Base-by-base conservation (phyloP, 1,140 invertebrate genomes). In the Harpegnathos saltator region DNA sequence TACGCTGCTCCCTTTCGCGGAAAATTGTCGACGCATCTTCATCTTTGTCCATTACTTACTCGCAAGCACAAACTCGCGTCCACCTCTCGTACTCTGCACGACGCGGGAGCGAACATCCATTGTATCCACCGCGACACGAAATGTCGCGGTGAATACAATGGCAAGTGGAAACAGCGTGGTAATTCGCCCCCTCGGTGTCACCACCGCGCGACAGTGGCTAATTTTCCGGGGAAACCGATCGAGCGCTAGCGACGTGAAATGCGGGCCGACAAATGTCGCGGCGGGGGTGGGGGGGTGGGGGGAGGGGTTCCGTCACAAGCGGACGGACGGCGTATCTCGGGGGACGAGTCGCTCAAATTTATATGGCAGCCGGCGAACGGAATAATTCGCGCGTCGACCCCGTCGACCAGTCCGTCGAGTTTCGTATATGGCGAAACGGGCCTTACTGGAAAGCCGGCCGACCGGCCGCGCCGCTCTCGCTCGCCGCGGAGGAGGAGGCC, bases 371-470 rank as follows among this genome's bases (percentile, higher is more conserved):
- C 17, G 1, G 26, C 38, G 48, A 38, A 48, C 48, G 33, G 24
- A 29, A 52, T 75, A 26, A 80, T 86, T 84, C 80, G 73, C 52
- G 78, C 85, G 56, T 87, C 80, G 85, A 83, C 86, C 82, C 72
- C 61, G 82, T 84, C 78, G 78, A 89, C 87, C 87, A 89, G 87
- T 89, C 88, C 88, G 78, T 89, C 87, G 86, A 56, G 87, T 89
- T 89, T 89, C 87, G 62, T 83, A 89, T 88, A 89, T 78, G 87
- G 87, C 33, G 83, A 88, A 61, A 82, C 83, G 63, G 66, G 83
- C 72, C 86, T 88, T 73, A 58, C 82, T 82, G 83, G 83, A 62
- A 61, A 63, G 75, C 56, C 86, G 26, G 22, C 54, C 33, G 38
- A 59, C 62, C 5, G 77, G 69, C 3, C 38, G 56, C 66, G 19